Base-by-base conservation (phyloP, 2,113 vertebrate genomes). In the Nestor notabilis region DNA sequence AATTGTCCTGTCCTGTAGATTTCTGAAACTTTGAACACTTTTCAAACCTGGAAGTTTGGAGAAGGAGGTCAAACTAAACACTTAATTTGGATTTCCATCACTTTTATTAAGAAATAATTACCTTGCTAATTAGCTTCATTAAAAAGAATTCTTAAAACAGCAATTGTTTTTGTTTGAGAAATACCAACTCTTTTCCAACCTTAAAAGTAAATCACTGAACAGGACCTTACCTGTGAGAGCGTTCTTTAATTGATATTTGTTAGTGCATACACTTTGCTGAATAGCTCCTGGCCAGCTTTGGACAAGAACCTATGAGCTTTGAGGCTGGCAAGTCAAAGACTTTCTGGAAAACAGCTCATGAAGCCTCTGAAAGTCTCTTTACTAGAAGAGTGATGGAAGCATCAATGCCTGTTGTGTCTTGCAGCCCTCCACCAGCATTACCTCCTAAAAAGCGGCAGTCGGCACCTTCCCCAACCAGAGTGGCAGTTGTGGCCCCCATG, bases 371-470 rank as follows among this genome's bases (percentile, higher is more conserved):
- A 68, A 75, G 16, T n/a, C 3, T 31, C 47, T 74, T 55, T 71
- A 7, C 33, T 89, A 39, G 13, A 33, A 47, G n/a, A 83, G 33
- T 63, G 37, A 90, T 16, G 41, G 37, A 81, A 95, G 5, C 53
- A 37, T 71, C 20, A 6, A 68, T 81, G 50, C 35, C 79, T 69
- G 17, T 60, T 93, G 39, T 98, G 69, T 96, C 47, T 96, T 94
- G 47, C 98, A 99, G 99, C 92, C 99, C 99, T 44, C 99, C 99
- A 27, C 99, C 99, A 53, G 99, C 99, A 17, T 79, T 99, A 84
- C 99, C 99, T 8, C 99, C 99, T 33, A 99, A 99, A 97, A 99
- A 99, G 80, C 98, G 99, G 4, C 99, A 99, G 97, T 99, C 99
- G 0, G 99, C 99, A 2, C 98, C 99, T 13, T 99, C 99, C 47